Evolutionary conservation across 2,113 vertebrate genomes (phyloP).

Genomic region (Corynorhinus townsendii): DNA sequence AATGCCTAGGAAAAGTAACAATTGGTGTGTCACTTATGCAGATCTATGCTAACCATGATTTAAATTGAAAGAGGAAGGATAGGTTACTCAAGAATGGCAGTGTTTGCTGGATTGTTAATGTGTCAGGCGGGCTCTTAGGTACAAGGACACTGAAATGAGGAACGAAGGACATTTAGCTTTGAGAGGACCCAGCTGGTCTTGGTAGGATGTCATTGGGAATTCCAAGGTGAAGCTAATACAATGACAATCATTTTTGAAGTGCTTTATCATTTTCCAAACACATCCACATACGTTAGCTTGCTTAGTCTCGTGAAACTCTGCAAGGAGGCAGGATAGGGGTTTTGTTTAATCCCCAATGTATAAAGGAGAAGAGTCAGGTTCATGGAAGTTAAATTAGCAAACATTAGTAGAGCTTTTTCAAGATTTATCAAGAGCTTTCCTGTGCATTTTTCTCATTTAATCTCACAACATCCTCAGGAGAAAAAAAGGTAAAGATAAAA

Average conservation of each 20-base stretch:
- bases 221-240: slow-evolving; percentile 39
- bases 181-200: neutral
- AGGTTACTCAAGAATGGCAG: neutral
- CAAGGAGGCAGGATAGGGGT: neutral
- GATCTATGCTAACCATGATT: slow-evolving; percentile 65
- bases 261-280: slow-evolving; percentile 28
- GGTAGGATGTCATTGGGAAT: neutral
- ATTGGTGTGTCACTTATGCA: slow-evolving; percentile 62
- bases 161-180: neutral
- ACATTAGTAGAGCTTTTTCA: neutral
- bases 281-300: slow-evolving; percentile 7
- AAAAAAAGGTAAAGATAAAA: neutral
- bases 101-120: slow-evolving; percentile 36
- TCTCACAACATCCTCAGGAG: neutral
- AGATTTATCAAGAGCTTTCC: neutral
- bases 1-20: slow-evolving; percentile 51
- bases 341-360: slow-evolving; percentile 7
- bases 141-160: slow-evolving; percentile 15
- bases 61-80: slow-evolving; percentile 48
- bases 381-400: neutral
- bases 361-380: neutral
- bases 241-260: neutral
- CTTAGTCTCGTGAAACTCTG: neutral
- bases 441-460: neutral
- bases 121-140: neutral